Base-by-base conservation (phyloP, 2,888 invertebrate genomes). In the Tridacna crocea region DNA sequence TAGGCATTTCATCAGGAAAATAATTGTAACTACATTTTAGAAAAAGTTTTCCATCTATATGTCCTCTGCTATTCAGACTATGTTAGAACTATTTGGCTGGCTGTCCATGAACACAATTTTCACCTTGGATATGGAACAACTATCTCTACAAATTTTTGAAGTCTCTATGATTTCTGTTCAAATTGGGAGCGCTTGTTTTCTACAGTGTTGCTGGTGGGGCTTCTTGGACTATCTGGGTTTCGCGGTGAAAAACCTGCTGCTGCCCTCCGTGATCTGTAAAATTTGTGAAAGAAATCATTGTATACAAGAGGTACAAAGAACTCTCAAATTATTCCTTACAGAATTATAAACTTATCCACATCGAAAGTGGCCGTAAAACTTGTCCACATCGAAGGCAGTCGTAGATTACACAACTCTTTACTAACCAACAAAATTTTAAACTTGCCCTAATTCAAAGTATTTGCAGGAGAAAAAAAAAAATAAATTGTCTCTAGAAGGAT, bases 121-220 rank as follows among this genome's bases (percentile, higher is more conserved):
- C 55, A 19, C 55, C 17, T 55, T 55, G 36, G 36, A 36, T 36
- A 36, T 36, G 36, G 8, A 36, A 36, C n/a, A 36, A 36, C 8
- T 36, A 36, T n/a, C 36, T 4, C 2, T 55, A 19, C 11, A 10
- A 55, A 2, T 55, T 19, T 13, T 24, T 60, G 27, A 27, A n/a
- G 47, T 47, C 13, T 26, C 60, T 86, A 86, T 58, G 82, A 74
- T 24, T 80, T 83, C 68, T 86, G 86, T 48, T 86, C 86, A 68
- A 86, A 86, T 15, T 83, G 83, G 47, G 86, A 86, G 24, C 86
- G 79, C 58, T 86, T 86, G 82, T 82, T 83, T 58, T 80, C 77
- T 0, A 86, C 86, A 19, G 79, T 78, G 24, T 66, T 79, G 26
- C 65, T 76, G 60, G 70, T 61, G 12, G 75, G 83, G 22, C 79